Percentiles rank a stretch among this genome's conserved stretches.
Conservation (phyloP, 2,888 invertebrate genomes). For the Pelosia muscerda region DNA sequence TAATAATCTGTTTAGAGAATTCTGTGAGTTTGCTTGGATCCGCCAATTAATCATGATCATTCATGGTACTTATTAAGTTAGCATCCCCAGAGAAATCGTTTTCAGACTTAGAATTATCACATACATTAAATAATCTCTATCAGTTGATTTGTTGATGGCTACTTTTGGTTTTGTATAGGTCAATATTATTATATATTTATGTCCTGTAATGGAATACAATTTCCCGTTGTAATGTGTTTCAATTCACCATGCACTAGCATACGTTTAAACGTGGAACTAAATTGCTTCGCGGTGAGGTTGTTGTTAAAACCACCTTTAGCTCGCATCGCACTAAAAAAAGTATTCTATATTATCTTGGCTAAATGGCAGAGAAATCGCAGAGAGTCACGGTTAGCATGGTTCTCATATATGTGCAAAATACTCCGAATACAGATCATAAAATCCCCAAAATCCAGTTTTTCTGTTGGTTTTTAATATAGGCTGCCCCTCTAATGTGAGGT, state of each 20-base stretch:
- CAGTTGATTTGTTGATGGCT: slow-evolving; percentile 27
- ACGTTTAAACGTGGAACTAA: not conserved
- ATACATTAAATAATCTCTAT: slow-evolving; percentile 9
- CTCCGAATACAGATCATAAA: slow-evolving; percentile 11
- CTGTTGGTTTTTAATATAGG: slow-evolving; percentile 10
- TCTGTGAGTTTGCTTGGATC: no score
- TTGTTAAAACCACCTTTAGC: slow-evolving; percentile 29
- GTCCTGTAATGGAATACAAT: slow-evolving; percentile 10
- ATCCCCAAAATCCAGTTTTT: slow-evolving; percentile 12
- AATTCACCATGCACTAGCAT: slow-evolving; percentile 20
- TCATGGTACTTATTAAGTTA: no score
- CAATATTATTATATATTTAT: slow-evolving; percentile 28
- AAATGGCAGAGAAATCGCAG: slow-evolving; percentile 6
- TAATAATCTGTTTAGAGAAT: no score
- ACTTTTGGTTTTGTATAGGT: slow-evolving; percentile 26
- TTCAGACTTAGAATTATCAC: not conserved
- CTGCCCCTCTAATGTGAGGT: not conserved
- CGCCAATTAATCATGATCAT: no score
- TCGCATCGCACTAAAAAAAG: slow-evolving; percentile 23
- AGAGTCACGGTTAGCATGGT: not conserved
- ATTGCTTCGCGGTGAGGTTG: slow-evolving; percentile 24
- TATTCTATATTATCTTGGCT: slow-evolving; percentile 29
- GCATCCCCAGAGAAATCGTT: not conserved
- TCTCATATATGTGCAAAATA: slow-evolving; percentile 13
- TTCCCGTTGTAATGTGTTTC: slow-evolving; percentile 25